phyloP scores from a whole-genome alignment of 2,113 vertebrate species.

The Diglossa brunneiventris region DNA sequence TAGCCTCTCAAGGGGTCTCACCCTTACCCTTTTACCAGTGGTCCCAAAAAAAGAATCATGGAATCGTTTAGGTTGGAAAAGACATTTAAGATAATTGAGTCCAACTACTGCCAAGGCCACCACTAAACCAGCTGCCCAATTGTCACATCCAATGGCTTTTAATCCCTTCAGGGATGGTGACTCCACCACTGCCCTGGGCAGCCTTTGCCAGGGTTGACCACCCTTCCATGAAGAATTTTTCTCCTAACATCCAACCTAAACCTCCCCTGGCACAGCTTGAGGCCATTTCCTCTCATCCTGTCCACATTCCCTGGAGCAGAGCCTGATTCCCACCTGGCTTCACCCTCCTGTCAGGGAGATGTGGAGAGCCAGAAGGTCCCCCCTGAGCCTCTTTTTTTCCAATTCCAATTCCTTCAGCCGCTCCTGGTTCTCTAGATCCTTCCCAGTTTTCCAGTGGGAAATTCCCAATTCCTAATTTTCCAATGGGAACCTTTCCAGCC shows the following conservation, averaged over 20 bases:
- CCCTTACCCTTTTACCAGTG: neutral
- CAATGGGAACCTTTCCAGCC: neutral
- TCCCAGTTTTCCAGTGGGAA: neutral
- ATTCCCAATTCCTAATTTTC: neutral
- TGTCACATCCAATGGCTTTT: neutral
- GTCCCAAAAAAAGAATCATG: neutral
- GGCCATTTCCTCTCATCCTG: neutral
- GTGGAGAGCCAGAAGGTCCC: neutral
- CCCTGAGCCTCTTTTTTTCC: neutral
- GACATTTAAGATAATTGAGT: neutral
- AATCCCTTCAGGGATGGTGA: neutral
- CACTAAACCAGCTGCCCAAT: neutral
- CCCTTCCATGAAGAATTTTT: neutral
- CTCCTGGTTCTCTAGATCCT: neutral
- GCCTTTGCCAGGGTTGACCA: neutral
- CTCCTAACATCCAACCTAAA: neutral
- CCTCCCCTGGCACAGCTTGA: neutral
- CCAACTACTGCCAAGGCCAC: neutral
- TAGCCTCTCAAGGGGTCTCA: neutral
- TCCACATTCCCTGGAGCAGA: neutral
- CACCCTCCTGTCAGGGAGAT: neutral
- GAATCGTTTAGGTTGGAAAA: neutral
- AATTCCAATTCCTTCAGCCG: neutral
- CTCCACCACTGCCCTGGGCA: neutral
- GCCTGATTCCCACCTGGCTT: rapidly evolving